phyloP scores from a whole-genome alignment of 1,140 invertebrate species.

The Globodera ellingtonae region DNA sequence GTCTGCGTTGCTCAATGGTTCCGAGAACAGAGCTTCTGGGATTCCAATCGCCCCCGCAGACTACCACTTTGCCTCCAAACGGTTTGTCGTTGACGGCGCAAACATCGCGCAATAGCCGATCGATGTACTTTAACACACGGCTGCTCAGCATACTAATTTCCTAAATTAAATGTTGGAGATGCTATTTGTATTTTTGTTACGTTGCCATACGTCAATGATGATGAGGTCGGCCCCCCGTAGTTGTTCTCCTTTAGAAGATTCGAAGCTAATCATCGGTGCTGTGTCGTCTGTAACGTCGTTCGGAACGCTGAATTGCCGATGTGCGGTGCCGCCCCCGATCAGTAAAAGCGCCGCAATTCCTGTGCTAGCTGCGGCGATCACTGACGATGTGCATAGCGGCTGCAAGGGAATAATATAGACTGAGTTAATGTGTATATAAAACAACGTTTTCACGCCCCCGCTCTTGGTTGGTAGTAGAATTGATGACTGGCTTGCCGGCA shows the following conservation, averaged over 20 bases:
- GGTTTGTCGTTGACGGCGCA: constrained; percentile 12
- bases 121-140: not conserved
- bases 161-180: constrained; percentile 6
- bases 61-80: constrained; percentile 55
- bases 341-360: no score
- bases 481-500: not conserved
- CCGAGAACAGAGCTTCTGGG: not conserved
- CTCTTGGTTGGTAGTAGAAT: not conserved
- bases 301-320: no score
- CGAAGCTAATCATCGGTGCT: constrained; percentile 5
- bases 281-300: no score
- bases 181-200: not conserved
- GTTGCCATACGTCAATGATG: not conserved
- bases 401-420: no score
- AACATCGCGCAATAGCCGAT: constrained; percentile 8
- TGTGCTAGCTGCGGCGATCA: no score
- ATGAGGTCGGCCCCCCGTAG: not conserved
- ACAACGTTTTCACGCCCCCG: no score
- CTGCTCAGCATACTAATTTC: constrained; percentile 11
- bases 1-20: not conserved
- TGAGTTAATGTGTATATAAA: no score
- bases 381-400: no score
- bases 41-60: constrained; percentile 60
- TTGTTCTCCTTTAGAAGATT: not conserved
- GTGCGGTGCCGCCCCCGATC: no score